A percentile compares a stretch with the other conserved stretches of the same genome.
Conservation (phyloP, 2,888 invertebrate genomes). For the Iphiclides podalirius region DNA sequence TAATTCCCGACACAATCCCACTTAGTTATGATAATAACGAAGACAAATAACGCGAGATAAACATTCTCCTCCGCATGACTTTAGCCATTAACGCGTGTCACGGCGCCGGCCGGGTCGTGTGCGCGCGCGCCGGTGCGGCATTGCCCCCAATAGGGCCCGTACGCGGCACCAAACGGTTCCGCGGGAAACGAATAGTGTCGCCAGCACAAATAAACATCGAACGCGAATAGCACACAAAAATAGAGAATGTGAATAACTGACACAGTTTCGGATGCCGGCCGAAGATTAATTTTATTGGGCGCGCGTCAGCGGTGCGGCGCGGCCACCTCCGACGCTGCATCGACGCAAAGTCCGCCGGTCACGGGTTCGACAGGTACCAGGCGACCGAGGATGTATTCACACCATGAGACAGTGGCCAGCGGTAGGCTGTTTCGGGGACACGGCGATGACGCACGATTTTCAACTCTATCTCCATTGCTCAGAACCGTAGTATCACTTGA, state of each 20-base stretch:
- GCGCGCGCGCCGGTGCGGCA: background rate
- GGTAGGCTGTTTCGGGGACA: too few relatives aligned
- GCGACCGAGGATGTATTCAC: too few relatives aligned
- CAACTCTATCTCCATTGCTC: too few relatives aligned
- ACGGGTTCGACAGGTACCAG: too few relatives aligned
- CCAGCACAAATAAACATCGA: conserved; percentile 50
- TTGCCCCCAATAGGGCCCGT: conserved; percentile 2
- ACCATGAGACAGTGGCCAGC: too few relatives aligned
- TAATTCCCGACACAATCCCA: too few relatives aligned
- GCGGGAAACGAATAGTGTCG: conserved; percentile 37
- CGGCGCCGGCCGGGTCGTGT: too few relatives aligned
- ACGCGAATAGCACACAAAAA: conserved; percentile 54
- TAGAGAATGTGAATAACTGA: conserved; percentile 59
- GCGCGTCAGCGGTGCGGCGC: conserved; percentile 27
- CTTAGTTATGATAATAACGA: too few relatives aligned
- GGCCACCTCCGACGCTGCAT: conserved; percentile 10
- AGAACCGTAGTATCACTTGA: too few relatives aligned
- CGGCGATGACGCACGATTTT: too few relatives aligned
- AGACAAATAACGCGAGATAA: background rate
- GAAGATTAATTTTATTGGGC: conserved; percentile 45
- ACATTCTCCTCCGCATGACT: too few relatives aligned
- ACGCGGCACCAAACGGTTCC: conserved; percentile 35
- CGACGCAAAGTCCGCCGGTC: conserved; percentile 7
- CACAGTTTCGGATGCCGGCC: conserved; percentile 47
- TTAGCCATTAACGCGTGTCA: background rate